These are phyloP conservation scores for Setophaga petechia DNA, from an alignment of 2,113 vertebrate species.

Conservation along the genomic window DNA sequence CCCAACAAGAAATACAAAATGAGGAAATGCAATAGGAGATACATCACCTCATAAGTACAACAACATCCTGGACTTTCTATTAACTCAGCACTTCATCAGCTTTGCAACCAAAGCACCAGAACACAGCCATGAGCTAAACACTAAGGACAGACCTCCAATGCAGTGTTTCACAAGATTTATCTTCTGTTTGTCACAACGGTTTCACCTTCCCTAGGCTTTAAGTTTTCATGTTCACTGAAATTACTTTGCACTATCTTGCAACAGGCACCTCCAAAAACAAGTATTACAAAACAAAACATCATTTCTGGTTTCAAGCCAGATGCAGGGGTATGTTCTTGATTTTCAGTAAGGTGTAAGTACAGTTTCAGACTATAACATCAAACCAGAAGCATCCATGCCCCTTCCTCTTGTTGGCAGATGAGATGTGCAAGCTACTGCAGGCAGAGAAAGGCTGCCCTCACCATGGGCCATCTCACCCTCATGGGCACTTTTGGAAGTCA, in stretches of 20 bases:
- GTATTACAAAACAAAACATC: neutral
- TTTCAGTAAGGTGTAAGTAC: neutral
- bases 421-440: neutral
- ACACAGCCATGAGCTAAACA: neutral
- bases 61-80: neutral
- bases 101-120: neutral
- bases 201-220: neutral
- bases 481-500: neutral
- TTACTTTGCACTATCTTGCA: neutral
- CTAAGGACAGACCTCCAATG: neutral
- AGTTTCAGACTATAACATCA: neutral
- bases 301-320: neutral
- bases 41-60: neutral
- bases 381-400: neutral
- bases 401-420: rapidly evolving
- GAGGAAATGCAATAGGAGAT: neutral
- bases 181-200: neutral
- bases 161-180: neutral
- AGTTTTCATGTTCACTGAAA: neutral
- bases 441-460: neutral
- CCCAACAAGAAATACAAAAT: neutral
- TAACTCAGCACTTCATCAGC: neutral
- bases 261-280: neutral
- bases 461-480: rapidly evolving
- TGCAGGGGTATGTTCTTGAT: neutral